Percentiles rank a stretch among this genome's conserved stretches.
phyloP scores from a whole-genome alignment of 1,140 invertebrate genomes.

The Phocides pigmalion region DNA sequence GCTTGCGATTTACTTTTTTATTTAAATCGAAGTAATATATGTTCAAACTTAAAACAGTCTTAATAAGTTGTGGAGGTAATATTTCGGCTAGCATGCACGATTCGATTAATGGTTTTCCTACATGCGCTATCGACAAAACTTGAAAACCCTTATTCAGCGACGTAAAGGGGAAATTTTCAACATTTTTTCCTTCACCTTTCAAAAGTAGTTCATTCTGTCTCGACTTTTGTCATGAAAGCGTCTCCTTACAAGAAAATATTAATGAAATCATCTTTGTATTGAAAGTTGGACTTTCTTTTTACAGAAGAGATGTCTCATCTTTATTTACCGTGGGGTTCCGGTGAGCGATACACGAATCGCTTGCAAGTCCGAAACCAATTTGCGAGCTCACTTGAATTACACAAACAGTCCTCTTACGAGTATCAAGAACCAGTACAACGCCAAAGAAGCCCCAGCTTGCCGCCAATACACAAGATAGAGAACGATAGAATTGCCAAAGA shows the following conservation, averaged over 20 bases:
- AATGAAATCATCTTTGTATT: background rate
- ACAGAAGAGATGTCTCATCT: slow-evolving; percentile 80
- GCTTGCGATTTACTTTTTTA: too few relatives aligned
- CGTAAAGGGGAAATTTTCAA: slow-evolving; percentile 57
- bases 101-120: slow-evolving; percentile 41
- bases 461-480: slow-evolving; percentile 84
- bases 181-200: slow-evolving; percentile 51
- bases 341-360: slow-evolving; percentile 71
- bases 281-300: slow-evolving; percentile 43
- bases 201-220: slow-evolving; percentile 56
- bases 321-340: slow-evolving; percentile 73
- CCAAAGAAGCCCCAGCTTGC: slow-evolving; percentile 85
- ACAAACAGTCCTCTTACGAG: slow-evolving; percentile 74
- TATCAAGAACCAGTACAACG: slow-evolving; percentile 72
- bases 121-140: slow-evolving; percentile 75
- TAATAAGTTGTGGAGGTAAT: background rate
- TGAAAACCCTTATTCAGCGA: slow-evolving; percentile 60
- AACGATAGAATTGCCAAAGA: slow-evolving; percentile 45
- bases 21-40: too few relatives aligned
- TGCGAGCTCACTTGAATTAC: slow-evolving; percentile 76
- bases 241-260: background rate
- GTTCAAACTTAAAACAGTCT: background rate
- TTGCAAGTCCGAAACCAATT: slow-evolving; percentile 78
- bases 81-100: slow-evolving; percentile 9
- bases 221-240: slow-evolving; percentile 59